Base-by-base conservation (phyloP, 2,797 vertebrate genomes). In the Tinamus major region DNA sequence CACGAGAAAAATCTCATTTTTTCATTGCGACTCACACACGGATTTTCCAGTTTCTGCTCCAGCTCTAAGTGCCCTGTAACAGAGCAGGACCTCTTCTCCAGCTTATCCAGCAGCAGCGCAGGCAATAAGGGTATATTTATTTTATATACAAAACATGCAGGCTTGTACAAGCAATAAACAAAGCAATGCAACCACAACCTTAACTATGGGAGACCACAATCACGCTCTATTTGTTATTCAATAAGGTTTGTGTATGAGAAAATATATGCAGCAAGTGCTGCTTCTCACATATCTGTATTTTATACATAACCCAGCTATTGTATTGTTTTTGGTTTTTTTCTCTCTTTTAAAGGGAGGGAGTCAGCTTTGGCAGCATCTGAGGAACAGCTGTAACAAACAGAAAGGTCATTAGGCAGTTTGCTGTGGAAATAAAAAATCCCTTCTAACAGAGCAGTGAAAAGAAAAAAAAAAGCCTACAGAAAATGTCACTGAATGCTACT, bases 131-230 rank as follows among this genome's bases (percentile, higher is more conserved):
- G 13, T 0, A 0, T 69, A 39, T 80, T 75, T 92, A 37, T 87
- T 93, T 89, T 33, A 67, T 51, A 89, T 93, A 82, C 59, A 92
- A 87, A 85, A 69, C 53, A 77, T 26, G 31, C n/a, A 42, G 41
- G 64, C 39, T 61, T 77, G 31, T 70, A 90, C 71, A 87, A 85
- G 92, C 20, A 68, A n/a, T 74, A 94, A 79, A 0, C 46, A 76
- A 65, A 3, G 37, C 90, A 85, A 89, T 35, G 37, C 77, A 90
- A 93, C 64, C 79, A 93, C 79, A 90, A 35, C 29, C 59, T 79
- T 85, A 92, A 12, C 42, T 39, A 79, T 35, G 26, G 44, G 51
- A 92, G 75, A 85, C 85, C 81, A 75, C 80, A 95, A 53, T 76
- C 49, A 10, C 33, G 49, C 71, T 53, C 56, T 70, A 42, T 81